Base-by-base conservation (phyloP, 2,797 vertebrate genomes). In the Allobates femoralis region DNA sequence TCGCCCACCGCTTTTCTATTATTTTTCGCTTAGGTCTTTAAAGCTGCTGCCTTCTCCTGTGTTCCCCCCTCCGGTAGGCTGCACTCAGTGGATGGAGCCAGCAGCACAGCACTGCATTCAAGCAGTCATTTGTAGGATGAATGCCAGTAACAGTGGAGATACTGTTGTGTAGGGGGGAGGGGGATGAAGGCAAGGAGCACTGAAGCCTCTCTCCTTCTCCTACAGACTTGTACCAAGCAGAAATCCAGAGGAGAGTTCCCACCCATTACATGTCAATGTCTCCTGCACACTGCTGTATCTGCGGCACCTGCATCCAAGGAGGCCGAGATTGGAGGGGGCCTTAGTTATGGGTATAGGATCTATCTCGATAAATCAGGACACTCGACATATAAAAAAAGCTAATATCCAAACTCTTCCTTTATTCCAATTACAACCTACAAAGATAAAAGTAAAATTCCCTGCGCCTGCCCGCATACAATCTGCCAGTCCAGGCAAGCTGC, bases 71-170 rank as follows among this genome's bases (percentile, higher is more conserved):
- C 69, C 78, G 30, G 62, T 69, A 80, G 77, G 7, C 77, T 85
- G 76, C 74, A 79, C 74, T 85, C 83, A 46, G 64, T 53, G 66
- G 83, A 84, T 51, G 83, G 76, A 84, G 83, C 85, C 69, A 81
- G 69, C 55, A 67, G 78, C 85, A 66, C 79, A 81, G 60, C 85
- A 86, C 85, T 82, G 85, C 85, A 86, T 82, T 86, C 85, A 86
- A 67, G 79, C 85, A 86, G 69, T 86, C 79, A 86, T 82, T 76
- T 86, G 85, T 58, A 86, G 79, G 79, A 86, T 75, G 55, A 81
- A 81, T 81, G 85, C 79, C 79, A 86, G 77, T 75, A 86, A 81
- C 85, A 64, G 77, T 62, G 79, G 58, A 76, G 69, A 86, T 76
- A 71, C 37, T 81, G 85, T 74, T 86, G 69, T 86, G 60, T 67